phyloP scores from a whole-genome alignment of 2,113 vertebrate genomes.

The Martes martes region DNA sequence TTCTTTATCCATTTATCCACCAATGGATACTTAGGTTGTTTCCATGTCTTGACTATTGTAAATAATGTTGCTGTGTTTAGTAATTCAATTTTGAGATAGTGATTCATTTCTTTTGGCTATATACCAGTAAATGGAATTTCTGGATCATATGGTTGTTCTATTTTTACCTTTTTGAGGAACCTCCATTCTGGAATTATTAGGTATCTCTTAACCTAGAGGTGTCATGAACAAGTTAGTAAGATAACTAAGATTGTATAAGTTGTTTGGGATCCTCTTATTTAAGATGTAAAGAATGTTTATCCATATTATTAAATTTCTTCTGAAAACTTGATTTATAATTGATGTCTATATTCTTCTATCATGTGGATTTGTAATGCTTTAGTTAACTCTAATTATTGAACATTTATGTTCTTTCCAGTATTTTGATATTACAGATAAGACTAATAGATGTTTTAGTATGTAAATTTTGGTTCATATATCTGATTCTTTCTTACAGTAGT shows the following conservation, averaged over 20 bases:
- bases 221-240: background rate
- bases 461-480: background rate
- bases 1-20: background rate
- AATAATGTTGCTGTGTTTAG: background rate
- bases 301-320: background rate
- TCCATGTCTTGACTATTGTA: background rate
- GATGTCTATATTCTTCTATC: background rate
- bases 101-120: background rate
- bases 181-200: background rate
- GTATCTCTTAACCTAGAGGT: background rate
- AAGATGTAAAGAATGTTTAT: background rate
- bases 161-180: background rate
- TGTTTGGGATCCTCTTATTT: background rate
- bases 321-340: background rate
- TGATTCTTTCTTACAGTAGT: background rate
- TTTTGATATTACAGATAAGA: constrained; percentile 8
- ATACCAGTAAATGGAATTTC: background rate
- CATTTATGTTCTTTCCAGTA: background rate
- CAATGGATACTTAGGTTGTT: background rate
- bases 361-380: background rate
- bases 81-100: background rate
- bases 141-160: background rate
- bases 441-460: background rate
- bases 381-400: background rate
- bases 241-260: background rate